A percentile compares a stretch with the other conserved stretches of the same genome.
Evolutionary conservation across 2,888 invertebrate genomes (phyloP).

Genomic region (Matsumyia berberina): DNA sequence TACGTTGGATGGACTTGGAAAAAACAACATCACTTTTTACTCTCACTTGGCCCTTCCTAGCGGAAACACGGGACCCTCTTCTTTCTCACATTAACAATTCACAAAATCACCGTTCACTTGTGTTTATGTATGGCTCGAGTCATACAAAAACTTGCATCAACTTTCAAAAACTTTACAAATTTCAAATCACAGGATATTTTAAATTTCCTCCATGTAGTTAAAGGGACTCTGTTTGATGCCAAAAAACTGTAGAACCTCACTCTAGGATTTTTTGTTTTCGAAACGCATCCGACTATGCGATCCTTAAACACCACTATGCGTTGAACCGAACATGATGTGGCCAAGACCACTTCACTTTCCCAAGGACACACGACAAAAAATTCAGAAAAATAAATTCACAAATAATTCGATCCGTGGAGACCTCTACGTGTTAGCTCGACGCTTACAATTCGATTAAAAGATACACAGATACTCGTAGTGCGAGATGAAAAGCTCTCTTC

Average conservation of each 20-base stretch:
- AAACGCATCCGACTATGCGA: not conserved
- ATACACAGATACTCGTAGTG: slow-evolving; percentile 33
- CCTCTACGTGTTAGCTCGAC: slow-evolving; percentile 46
- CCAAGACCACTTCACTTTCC: slow-evolving; percentile 4
- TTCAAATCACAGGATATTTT: slow-evolving; percentile 13
- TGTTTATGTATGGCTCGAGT: not conserved
- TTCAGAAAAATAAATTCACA: not conserved
- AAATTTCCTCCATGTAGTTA: too few species aligned
- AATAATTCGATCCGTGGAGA: slow-evolving; percentile 37
- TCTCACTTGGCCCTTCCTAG: not conserved
- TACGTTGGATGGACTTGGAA: slow-evolving; percentile 14
- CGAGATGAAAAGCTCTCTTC: slow-evolving; percentile 53
- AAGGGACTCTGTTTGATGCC: too few species aligned
- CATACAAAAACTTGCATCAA: not conserved
- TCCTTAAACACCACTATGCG: slow-evolving; percentile 13
- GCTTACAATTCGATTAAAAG: slow-evolving; percentile 50
- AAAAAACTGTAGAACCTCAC: slow-evolving; percentile 1
- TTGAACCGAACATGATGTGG: not conserved
- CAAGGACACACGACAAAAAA: slow-evolving; percentile 21
- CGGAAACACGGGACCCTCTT: slow-evolving; percentile 8
- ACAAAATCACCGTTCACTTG: slow-evolving; percentile 16
- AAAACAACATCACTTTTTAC: slow-evolving; percentile 24
- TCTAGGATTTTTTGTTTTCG: not conserved
- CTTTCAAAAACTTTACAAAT: slow-evolving; percentile 22
- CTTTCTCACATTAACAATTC: slow-evolving; percentile 39